Base-by-base conservation (phyloP, 37 sponge, comb jelly and placozoan species). In the Geodia barretti region DNA sequence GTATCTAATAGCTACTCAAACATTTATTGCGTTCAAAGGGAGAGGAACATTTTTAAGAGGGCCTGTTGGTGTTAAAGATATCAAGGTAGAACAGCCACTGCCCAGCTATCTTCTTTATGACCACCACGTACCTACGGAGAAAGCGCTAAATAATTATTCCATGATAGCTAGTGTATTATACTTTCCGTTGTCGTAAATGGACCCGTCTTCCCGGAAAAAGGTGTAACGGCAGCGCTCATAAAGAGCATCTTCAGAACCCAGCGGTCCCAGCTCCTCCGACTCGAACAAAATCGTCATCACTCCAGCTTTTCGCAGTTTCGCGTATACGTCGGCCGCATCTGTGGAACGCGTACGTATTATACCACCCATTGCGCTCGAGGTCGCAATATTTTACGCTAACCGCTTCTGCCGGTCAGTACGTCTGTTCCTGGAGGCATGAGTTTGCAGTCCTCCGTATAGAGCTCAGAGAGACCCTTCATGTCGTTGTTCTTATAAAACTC, bases 91-190 rank as follows among this genome's bases (percentile, higher is more conserved):
- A 78, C 24, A 31, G 77, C 93, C 89, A 92, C 28, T 47, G 67
- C 24, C 89, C 88, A 64, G 75, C 76, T 31, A 81, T 33, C 74
- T 85, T 93, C 83, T 88, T 88, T 89, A 89, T 89, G 20, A 93
- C 78, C 54, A 88, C 93, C 39, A 93, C 89, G 62, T 89, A 93
- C 77, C 93, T 92, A 35, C 25, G 60, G 23, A 25, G n/a, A 14
- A n/a, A n/a, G n/a, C n/a, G n/a, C n/a, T n/a, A n/a, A n/a, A n/a
- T n/a, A n/a, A n/a, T n/a, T n/a, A n/a, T n/a, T n/a, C n/a, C n/a
- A n/a, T n/a, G n/a, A n/a, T n/a, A n/a, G n/a, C n/a, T n/a, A n/a
- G n/a, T n/a, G n/a, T n/a, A n/a, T n/a, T 88, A 60, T 84, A 92
- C 93, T 93, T 93, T 77, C 93, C 93, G 1, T 79, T 36, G 68